Evolutionary conservation across 1,140 invertebrate species (phyloP).

Genomic region (Aphaenogaster floridana): DNA sequence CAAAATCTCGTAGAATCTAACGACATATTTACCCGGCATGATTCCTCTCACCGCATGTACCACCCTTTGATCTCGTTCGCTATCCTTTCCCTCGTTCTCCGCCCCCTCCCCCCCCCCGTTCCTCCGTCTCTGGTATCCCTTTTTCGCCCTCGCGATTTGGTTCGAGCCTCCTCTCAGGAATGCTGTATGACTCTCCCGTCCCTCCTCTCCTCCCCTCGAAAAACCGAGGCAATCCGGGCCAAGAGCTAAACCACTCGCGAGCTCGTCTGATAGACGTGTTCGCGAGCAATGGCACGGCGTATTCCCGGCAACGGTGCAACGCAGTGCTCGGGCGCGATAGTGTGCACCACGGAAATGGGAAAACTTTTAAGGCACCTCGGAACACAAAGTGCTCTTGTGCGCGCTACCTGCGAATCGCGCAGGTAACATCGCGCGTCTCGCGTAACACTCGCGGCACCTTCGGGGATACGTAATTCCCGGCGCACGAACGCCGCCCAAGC

Average conservation of each 20-base stretch:
- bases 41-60: neutral
- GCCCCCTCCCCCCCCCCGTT: neutral
- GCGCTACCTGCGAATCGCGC: constrained; percentile 47
- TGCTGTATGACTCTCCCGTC: constrained; percentile 48
- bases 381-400: constrained; percentile 72
- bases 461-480: constrained; percentile 57
- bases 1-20: constrained; percentile 59
- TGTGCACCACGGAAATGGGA: constrained; percentile 72
- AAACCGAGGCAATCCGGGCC: constrained; percentile 58
- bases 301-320: constrained; percentile 60
- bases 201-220: constrained; percentile 26
- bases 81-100: neutral
- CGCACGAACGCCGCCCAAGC: constrained; percentile 34
- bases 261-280: constrained; percentile 42
- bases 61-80: neutral
- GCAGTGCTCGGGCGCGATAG: constrained; percentile 59
- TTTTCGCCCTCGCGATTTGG: constrained; percentile 33
- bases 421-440: constrained; percentile 48
- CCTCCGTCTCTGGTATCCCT: neutral
- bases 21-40: constrained; percentile 46
- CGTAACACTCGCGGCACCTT: constrained; percentile 27
- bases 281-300: constrained; percentile 47
- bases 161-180: constrained; percentile 48
- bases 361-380: constrained; percentile 74
- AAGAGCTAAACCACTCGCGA: constrained; percentile 61